phyloP scores from a whole-genome alignment of 2,888 invertebrate species.

The Mythimna ferrago region DNA sequence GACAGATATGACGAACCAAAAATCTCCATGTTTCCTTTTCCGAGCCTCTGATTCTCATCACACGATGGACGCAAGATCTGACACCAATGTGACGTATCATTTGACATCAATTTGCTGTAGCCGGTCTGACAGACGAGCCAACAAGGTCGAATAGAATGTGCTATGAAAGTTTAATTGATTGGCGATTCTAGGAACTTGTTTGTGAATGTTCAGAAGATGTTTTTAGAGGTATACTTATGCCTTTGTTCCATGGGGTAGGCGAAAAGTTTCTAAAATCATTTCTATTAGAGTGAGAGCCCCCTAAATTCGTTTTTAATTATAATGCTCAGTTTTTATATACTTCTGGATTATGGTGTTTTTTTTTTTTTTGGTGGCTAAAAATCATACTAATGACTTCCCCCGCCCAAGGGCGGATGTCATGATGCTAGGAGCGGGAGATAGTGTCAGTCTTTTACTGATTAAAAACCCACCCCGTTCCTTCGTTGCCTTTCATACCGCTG shows the following conservation, averaged over 20 bases:
- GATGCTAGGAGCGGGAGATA: too few relatives aligned
- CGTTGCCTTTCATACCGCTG: too few relatives aligned
- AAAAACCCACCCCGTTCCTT: too few relatives aligned
- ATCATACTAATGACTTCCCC: too few relatives aligned
- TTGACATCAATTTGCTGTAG: slow-evolving; percentile 58
- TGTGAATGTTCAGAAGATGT: slow-evolving; percentile 5
- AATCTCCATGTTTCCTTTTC: background rate
- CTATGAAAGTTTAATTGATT: slow-evolving; percentile 36
- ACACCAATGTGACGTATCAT: slow-evolving; percentile 54
- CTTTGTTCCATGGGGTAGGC: background rate
- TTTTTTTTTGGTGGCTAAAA: too few relatives aligned
- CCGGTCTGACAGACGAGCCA: slow-evolving; percentile 25
- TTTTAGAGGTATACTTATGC: background rate
- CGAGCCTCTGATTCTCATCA: background rate
- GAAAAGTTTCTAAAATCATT: background rate
- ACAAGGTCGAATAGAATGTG: slow-evolving; percentile 37
- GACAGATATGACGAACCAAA: background rate
- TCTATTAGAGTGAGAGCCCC: too few relatives aligned
- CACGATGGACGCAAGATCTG: slow-evolving; percentile 52
- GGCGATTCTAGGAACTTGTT: slow-evolving; percentile 20
- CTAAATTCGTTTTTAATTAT: too few relatives aligned
- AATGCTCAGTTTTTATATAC: too few relatives aligned
- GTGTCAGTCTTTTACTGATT: too few relatives aligned
- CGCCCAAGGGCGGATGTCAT: too few relatives aligned
- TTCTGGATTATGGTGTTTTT: too few relatives aligned